Percentiles rank a stretch among this genome's conserved stretches.
Conservation (phyloP, 1,140 invertebrate species). For the Fopius arisanus region DNA sequence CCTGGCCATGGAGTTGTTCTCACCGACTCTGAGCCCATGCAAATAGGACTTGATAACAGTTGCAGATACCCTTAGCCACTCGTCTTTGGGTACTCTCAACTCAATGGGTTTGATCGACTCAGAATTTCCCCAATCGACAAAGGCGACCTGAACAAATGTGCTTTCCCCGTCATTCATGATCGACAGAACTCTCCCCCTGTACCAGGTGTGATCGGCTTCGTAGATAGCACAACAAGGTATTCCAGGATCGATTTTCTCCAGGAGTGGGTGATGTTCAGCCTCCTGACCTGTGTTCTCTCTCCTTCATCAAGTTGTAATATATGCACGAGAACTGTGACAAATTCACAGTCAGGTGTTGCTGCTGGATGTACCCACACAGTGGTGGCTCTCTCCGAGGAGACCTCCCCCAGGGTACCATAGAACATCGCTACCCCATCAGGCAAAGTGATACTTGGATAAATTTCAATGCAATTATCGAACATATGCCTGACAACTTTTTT, state of each 20-base stretch:
- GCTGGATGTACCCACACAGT: conserved; percentile 9
- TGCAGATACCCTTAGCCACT: conserved; percentile 45
- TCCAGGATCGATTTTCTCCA: conserved; percentile 38
- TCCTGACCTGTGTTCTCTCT: conserved; percentile 41
- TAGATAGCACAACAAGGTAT: conserved; percentile 49
- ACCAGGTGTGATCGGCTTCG: conserved; percentile 53
- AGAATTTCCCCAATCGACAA: conserved; percentile 73
- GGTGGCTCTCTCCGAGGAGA: not conserved
- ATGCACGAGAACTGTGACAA: conserved; percentile 28
- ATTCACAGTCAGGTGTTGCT: not conserved
- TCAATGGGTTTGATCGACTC: conserved; percentile 44
- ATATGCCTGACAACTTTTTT: no score
- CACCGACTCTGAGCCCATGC: conserved; percentile 26
- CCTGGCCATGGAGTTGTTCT: not conserved
- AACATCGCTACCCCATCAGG: conserved; percentile 4
- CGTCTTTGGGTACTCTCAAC: conserved; percentile 39
- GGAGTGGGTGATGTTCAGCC: conserved; percentile 39
- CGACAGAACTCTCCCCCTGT: conserved; percentile 65
- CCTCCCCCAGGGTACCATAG: not conserved
- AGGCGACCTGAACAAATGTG: conserved; percentile 62
- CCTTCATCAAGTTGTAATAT: conserved; percentile 34
- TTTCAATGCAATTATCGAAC: no score
- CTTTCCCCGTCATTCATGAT: not conserved
- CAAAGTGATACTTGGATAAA: not conserved
- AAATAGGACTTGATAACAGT: conserved; percentile 45